Conservation (phyloP, 2,797 vertebrate species). For the Pangasius macronema region DNA sequence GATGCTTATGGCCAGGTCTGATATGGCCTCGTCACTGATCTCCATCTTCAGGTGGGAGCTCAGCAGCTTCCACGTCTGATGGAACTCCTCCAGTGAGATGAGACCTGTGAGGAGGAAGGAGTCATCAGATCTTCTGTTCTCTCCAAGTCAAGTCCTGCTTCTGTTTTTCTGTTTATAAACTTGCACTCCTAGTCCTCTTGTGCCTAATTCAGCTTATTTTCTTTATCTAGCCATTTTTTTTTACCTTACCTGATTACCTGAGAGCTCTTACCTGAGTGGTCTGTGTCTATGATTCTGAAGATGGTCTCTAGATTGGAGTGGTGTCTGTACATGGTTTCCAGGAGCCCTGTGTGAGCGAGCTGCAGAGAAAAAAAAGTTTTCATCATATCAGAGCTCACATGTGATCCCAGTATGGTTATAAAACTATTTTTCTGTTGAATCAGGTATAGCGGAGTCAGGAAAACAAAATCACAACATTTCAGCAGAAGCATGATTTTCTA, state of each 20-base stretch:
- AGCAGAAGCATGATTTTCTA: background rate
- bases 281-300: conserved; percentile 91
- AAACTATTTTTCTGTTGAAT: background rate
- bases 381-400: background rate
- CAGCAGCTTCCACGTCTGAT: conserved; percentile 90
- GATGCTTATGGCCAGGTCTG: conserved; percentile 85
- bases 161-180: background rate
- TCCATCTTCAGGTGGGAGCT: conserved; percentile 84
- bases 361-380: conserved; percentile 44
- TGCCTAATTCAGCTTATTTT: background rate
- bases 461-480: background rate
- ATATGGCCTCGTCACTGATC: conserved; percentile 82
- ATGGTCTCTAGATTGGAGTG: conserved; percentile 92
- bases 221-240: background rate
- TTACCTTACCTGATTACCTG: background rate
- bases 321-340: conserved; percentile 92
- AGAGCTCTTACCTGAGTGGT: conserved; percentile 84
- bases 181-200: background rate
- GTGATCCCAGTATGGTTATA: background rate
- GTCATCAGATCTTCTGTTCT: background rate
- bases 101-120: conserved; percentile 70
- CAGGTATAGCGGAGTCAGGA: background rate
- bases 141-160: background rate
- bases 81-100: conserved; percentile 92
- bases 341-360: conserved; percentile 80